A percentile compares a stretch with the other conserved stretches of the same genome.
These are phyloP conservation scores for Mugil cephalus DNA, from an alignment of 2,113 vertebrate genomes.

Conservation along the genomic window DNA sequence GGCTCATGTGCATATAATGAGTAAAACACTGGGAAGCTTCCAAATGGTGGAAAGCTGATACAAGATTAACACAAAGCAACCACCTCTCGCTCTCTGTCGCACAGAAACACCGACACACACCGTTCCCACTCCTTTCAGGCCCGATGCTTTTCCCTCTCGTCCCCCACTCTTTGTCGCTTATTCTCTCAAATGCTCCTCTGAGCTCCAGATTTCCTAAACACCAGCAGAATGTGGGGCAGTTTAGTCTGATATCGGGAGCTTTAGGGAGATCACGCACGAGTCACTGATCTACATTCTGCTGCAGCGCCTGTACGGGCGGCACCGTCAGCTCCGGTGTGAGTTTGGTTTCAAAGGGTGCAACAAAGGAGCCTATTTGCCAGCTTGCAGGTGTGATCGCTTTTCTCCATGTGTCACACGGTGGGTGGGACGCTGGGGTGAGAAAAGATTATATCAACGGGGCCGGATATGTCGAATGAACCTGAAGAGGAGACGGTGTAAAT, in stretches of 20 bases:
- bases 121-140: conserved; percentile 16
- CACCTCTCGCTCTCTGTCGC: conserved; percentile 50
- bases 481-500: neutral
- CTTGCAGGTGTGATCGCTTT: conserved; percentile 31
- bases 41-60: conserved; percentile 72
- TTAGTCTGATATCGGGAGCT: conserved; percentile 11
- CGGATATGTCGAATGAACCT: conserved; percentile 2
- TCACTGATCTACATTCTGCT: conserved; percentile 23
- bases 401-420: conserved; percentile 20
- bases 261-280: conserved; percentile 9
- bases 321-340: conserved; percentile 24
- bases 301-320: conserved; percentile 11
- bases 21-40: conserved; percentile 63
- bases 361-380: conserved; percentile 28
- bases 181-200: conserved; percentile 21
- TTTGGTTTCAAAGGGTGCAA: conserved; percentile 43
- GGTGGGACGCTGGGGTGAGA: conserved; percentile 5
- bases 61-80: conserved; percentile 75
- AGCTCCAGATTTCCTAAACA: conserved; percentile 26
- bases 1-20: conserved; percentile 69
- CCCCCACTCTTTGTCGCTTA: conserved; percentile 14
- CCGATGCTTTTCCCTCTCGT: conserved; percentile 3
- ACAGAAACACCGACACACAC: conserved; percentile 30
- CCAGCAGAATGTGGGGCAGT: conserved; percentile 17
- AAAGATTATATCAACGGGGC: conserved; percentile 13